Conservation (phyloP, 2,888 invertebrate species). For the Aricia artaxerxes region DNA sequence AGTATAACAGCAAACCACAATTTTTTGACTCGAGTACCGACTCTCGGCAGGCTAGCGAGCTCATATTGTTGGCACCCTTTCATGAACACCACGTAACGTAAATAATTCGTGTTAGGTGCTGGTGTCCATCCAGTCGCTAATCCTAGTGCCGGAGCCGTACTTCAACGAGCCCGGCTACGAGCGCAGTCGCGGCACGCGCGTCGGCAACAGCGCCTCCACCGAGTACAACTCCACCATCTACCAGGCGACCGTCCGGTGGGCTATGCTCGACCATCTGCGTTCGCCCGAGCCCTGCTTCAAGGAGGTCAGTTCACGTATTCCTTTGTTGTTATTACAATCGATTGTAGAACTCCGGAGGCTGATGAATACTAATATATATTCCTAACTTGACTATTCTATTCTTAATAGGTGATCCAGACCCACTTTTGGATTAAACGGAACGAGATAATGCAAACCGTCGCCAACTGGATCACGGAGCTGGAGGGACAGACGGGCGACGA, state of each 20-base stretch:
- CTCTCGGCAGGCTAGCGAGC: neutral
- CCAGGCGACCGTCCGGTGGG: constrained; percentile 97
- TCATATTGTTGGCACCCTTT: neutral
- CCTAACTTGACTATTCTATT: neutral
- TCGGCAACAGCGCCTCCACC: constrained; percentile 92
- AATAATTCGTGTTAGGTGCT: constrained; percentile 82
- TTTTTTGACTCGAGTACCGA: neutral
- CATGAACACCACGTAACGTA: neutral
- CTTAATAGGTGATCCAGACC: constrained; percentile 89
- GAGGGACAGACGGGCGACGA: constrained; percentile 89
- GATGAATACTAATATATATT: neutral
- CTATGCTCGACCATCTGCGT: constrained; percentile 95
- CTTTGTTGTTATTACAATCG: too few species aligned
- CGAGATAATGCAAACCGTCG: constrained; percentile 93
- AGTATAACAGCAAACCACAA: neutral
- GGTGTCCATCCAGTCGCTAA: constrained; percentile 95
- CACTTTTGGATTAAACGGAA: constrained; percentile 97
- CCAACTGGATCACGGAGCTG: constrained; percentile 94
- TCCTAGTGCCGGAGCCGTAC: constrained; percentile 95
- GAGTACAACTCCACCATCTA: constrained; percentile 98
- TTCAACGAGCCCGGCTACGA: constrained; percentile 98
- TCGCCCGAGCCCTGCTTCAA: constrained; percentile 95
- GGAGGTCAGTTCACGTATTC: constrained; percentile 79
- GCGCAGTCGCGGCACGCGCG: constrained; percentile 91
- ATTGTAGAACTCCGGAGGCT: neutral